Base-by-base conservation (phyloP, 2,888 invertebrate genomes). In the Pachliopta kotzebuea region DNA sequence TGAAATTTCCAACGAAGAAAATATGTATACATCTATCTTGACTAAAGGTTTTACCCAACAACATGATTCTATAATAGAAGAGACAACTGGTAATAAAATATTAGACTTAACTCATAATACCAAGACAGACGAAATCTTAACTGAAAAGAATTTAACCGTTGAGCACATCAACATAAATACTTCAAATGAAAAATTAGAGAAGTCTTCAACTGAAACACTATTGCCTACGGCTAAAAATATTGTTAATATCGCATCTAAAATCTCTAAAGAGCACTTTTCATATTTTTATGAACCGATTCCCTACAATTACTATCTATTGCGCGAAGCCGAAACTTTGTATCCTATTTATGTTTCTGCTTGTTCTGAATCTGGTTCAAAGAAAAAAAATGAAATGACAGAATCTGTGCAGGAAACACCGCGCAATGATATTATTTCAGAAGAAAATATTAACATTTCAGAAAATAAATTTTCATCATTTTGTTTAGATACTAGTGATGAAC, bases 1-100 rank as follows among this genome's bases (percentile, higher is more conserved):
- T 23, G 82, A 83, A 74, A 74, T 84, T 67, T 71, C 70, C 59
- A 84, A 85, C 69, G 82, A 81, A 45, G 76, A 76, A 64, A 62
- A 65, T 8, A 56, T 64, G 52, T 67, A 69, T 49, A 72, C 71
- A 24, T 42, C 42, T 37, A 52, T n/a, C 56, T 45, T 56, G 60
- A 31, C 9, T 21, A 21, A 42, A 23, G n/a, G 20, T 29, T 11
- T 17, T 8, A 31, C 49, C 23, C 24, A 42, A 20, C 23, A 6
- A 9, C 60, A n/a, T n/a, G 14, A 24, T 26, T 24, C 37, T 54
- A 1, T 4, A 56, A 45, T 45, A 9, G 23, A 31, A 21, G 49
- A 18, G 17, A 31, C 23, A 31, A 18, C 18, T 49, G 17, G 18
- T 20, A 20, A 62, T 24, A 37, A 50, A 31, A 52, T 26, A 42